phyloP scores from a whole-genome alignment of 2,797 vertebrate genomes.

The Trematomus bernacchii region DNA sequence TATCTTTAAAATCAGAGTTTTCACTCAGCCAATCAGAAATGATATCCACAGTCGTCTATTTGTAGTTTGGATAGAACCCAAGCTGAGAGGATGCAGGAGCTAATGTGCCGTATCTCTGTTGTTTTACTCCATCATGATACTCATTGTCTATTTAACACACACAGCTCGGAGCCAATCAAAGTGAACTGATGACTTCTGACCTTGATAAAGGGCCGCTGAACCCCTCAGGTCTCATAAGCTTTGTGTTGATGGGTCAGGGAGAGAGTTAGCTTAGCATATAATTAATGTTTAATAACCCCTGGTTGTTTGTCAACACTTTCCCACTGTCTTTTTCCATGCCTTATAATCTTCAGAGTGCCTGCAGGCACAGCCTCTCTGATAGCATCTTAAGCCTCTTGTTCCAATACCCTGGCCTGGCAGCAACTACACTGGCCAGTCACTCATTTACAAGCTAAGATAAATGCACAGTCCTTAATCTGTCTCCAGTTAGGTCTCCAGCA shows the following conservation, averaged over 20 bases:
- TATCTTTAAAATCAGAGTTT: background rate
- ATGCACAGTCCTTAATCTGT: constrained; percentile 86
- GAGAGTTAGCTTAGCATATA: constrained; percentile 87
- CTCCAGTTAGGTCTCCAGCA: constrained; percentile 77
- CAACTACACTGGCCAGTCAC: constrained; percentile 85
- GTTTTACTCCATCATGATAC: constrained; percentile 49
- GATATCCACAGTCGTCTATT: background rate
- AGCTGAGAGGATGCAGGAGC: background rate
- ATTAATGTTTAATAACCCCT: constrained; percentile 88
- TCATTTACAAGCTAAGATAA: constrained; percentile 89
- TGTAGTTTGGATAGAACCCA: constrained; percentile 5
- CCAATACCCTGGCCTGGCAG: constrained; percentile 84
- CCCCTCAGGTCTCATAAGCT: constrained; percentile 82
- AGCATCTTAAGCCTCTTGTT: constrained; percentile 90
- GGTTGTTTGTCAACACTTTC: constrained; percentile 89
- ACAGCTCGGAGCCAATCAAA: constrained; percentile 71
- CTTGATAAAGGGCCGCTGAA: constrained; percentile 84
- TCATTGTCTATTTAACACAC: constrained; percentile 61
- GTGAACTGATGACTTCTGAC: constrained; percentile 82
- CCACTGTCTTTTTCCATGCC: constrained; percentile 78
- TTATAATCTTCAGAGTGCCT: constrained; percentile 87
- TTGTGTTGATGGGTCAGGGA: constrained; percentile 79
- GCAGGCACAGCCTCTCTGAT: constrained; percentile 83
- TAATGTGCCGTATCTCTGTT: constrained; percentile 21
- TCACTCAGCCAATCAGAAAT: background rate